Evolutionary conservation across 2,888 invertebrate species (phyloP).

Genomic region (Sclerodermus sp.): DNA sequence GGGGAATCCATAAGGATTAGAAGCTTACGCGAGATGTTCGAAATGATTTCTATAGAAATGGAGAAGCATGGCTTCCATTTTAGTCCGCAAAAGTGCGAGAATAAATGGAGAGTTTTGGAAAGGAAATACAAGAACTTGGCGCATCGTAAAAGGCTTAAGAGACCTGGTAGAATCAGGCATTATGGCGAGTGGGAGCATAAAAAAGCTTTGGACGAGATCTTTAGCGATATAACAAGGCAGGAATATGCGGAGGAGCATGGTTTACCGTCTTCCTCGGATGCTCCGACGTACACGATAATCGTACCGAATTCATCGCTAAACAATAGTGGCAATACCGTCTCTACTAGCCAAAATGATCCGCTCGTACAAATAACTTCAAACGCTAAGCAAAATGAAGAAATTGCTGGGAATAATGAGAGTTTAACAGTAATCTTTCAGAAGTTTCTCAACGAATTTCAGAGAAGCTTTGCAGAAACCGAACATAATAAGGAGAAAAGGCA

Average conservation of each 20-base stretch:
- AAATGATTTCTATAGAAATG: conserved; percentile 49
- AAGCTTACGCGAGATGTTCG: conserved; percentile 50
- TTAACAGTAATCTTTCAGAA: conserved; percentile 22
- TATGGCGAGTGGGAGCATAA: conserved; percentile 49
- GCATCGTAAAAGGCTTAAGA: conserved; percentile 43
- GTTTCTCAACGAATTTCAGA: conserved; percentile 29
- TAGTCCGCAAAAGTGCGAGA: conserved; percentile 50
- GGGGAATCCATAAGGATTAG: conserved; percentile 43
- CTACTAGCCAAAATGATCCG: too few relatives aligned
- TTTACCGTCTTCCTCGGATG: conserved; percentile 20
- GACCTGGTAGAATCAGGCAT: conserved; percentile 48
- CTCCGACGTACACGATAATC: conserved; percentile 19
- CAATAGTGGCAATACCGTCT: too few relatives aligned
- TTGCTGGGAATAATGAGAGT: conserved; percentile 4
- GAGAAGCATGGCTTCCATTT: conserved; percentile 43
- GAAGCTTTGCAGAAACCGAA: conserved; percentile 31
- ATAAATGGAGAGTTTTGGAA: conserved; percentile 51
- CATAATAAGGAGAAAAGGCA: conserved; percentile 40
- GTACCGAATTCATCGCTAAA: neutral
- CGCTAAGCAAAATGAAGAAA: too few relatives aligned
- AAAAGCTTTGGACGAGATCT: conserved; percentile 47
- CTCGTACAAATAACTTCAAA: too few relatives aligned
- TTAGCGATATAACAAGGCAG: conserved; percentile 37
- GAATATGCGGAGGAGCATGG: conserved; percentile 37
- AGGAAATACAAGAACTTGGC: conserved; percentile 50